These are phyloP conservation scores for Apogon hyalosoma DNA, from an alignment of 2,797 vertebrate genomes.

Conservation along the genomic window DNA sequence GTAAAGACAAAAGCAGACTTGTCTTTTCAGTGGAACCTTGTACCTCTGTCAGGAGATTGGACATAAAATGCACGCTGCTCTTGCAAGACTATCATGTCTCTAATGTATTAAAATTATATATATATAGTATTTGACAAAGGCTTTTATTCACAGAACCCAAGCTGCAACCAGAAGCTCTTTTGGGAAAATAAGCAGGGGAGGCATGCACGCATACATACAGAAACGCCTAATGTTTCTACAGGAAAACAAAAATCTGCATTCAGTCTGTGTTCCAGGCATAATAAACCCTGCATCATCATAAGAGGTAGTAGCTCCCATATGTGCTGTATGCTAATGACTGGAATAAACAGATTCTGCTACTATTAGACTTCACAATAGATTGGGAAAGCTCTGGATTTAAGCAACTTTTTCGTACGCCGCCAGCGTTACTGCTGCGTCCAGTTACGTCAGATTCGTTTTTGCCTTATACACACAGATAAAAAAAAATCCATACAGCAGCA, in stretches of 20 bases:
- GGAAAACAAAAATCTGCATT: constrained; percentile 38
- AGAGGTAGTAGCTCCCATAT: constrained; percentile 2
- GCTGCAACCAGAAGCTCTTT: constrained; percentile 30
- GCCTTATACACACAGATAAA: neutral
- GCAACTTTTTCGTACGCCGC: constrained; percentile 7
- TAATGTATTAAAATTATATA: constrained; percentile 51
- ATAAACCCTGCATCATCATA: neutral
- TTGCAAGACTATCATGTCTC: constrained; percentile 44
- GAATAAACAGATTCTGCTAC: constrained; percentile 12
- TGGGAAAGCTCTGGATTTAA: constrained; percentile 1
- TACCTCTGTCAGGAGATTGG: constrained; percentile 39
- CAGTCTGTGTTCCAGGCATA: constrained; percentile 4
- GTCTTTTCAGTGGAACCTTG: constrained; percentile 47
- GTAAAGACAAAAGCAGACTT: constrained; percentile 24
- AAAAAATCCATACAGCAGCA: constrained; percentile 16
- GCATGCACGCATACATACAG: constrained; percentile 12
- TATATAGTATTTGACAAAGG: constrained; percentile 52
- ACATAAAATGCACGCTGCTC: constrained; percentile 47
- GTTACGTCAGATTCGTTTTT: constrained; percentile 9
- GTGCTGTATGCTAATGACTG: constrained; percentile 11
- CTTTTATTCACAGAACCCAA: constrained; percentile 54
- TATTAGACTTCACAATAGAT: constrained; percentile 1
- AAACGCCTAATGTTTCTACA: constrained; percentile 22
- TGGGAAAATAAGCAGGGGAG: constrained; percentile 4
- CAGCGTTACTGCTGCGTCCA: constrained; percentile 2